These are phyloP conservation scores for Cheilosia variabilis DNA, from an alignment of 2,888 invertebrate species.

Conservation along the genomic window DNA sequence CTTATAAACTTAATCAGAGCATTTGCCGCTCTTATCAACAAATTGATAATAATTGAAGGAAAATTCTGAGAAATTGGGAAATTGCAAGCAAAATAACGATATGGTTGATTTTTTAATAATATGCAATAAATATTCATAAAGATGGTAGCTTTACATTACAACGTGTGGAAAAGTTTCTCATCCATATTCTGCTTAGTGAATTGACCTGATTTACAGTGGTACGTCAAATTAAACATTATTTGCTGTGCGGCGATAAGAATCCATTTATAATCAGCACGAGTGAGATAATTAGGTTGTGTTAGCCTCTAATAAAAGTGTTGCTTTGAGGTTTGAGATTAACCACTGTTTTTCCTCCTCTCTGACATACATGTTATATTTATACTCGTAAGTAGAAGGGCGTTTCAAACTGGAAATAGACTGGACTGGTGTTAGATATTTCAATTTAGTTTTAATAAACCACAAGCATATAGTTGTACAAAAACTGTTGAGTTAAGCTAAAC, in stretches of 20 bases:
- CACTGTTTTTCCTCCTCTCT: conserved; percentile 12
- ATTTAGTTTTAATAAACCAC: too few species aligned
- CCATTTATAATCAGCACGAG: conserved; percentile 44
- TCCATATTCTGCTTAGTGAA: conserved; percentile 3
- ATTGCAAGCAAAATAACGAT: neutral
- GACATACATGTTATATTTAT: conserved; percentile 8
- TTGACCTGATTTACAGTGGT: conserved; percentile 54
- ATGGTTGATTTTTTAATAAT: neutral
- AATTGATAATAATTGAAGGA: neutral
- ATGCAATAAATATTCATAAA: neutral
- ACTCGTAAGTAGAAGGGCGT: neutral
- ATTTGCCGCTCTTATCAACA: neutral
- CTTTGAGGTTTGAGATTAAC: conserved; percentile 51
- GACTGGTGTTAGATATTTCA: too few species aligned
- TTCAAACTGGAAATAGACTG: neutral
- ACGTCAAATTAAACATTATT: conserved; percentile 50
- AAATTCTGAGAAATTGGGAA: neutral
- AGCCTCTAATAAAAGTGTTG: conserved; percentile 28
- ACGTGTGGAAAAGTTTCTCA: conserved; percentile 24
- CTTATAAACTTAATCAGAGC: neutral
- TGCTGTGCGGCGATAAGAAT: conserved; percentile 40
- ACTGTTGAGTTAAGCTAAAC: too few species aligned
- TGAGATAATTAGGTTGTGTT: conserved; percentile 49
- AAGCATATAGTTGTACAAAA: too few species aligned
- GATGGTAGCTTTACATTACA: neutral